Conservation (phyloP, 2,888 invertebrate genomes). For the Nebria salina region DNA sequence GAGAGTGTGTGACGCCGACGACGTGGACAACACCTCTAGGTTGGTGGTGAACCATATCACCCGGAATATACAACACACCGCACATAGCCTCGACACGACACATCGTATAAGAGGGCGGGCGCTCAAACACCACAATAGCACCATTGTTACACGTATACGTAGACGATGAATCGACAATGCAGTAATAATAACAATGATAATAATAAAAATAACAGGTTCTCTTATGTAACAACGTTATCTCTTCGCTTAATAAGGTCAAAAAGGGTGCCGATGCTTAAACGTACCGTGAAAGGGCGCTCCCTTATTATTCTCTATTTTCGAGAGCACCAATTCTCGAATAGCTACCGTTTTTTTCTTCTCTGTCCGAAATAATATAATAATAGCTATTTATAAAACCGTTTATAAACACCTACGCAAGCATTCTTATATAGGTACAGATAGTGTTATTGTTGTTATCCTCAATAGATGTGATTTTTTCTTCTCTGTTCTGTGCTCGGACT, state of each 20-base stretch:
- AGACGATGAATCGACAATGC: constrained; percentile 6
- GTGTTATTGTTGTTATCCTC: constrained; percentile 14
- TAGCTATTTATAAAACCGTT: constrained; percentile 20
- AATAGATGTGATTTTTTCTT: constrained; percentile 1
- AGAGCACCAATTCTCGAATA: constrained; percentile 14
- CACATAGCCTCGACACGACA: constrained; percentile 3
- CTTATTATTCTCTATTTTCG: background rate
- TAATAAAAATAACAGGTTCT: constrained; percentile 22
- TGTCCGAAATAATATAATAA: constrained; percentile 17
- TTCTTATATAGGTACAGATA: background rate
- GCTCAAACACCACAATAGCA: background rate
- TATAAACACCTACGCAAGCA: constrained; percentile 9
- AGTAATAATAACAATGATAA: constrained; percentile 20
- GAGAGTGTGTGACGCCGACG: constrained; percentile 16
- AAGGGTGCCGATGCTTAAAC: constrained; percentile 15
- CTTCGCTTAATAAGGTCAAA: constrained; percentile 17
- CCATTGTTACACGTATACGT: constrained; percentile 13
- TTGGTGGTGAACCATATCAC: constrained; percentile 7
- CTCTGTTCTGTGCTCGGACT: background rate
- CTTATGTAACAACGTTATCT: constrained; percentile 18
- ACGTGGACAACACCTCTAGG: constrained; percentile 13
- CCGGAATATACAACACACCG: constrained; percentile 7
- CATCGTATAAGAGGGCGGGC: constrained; percentile 9
- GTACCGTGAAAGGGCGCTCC: constrained; percentile 18
- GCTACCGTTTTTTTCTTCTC: constrained; percentile 12